A percentile compares a stretch with the other conserved stretches of the same genome.
phyloP scores from a whole-genome alignment of 2,113 vertebrate species.

The Alligator mississippiensis region DNA sequence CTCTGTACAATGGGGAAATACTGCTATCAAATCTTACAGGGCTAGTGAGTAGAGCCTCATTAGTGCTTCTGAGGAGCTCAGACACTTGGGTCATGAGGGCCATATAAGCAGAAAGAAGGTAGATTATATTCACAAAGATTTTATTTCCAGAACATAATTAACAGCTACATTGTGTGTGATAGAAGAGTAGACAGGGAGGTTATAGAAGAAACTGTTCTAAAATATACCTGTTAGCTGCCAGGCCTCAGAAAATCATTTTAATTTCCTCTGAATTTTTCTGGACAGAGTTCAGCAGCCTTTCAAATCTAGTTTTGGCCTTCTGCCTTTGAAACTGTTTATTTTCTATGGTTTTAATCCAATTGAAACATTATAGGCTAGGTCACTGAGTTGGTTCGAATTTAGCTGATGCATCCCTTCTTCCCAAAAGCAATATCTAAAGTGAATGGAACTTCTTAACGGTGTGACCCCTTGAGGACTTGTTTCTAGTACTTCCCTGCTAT shows the following conservation, averaged over 20 bases:
- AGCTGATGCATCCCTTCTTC: conserved; percentile 24
- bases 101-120: background rate
- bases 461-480: background rate
- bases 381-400: conserved; percentile 46
- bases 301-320: conserved; percentile 61
- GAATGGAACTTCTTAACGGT: background rate
- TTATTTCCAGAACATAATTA: conserved; percentile 34
- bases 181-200: background rate
- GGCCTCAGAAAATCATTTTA: conserved; percentile 29
- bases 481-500: too few species aligned
- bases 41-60: background rate
- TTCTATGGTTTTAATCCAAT: conserved; percentile 46
- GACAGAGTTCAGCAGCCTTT: conserved; percentile 56
- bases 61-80: background rate
- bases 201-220: conserved; percentile 41
- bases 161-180: background rate
- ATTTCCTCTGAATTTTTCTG: conserved; percentile 49
- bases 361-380: conserved; percentile 31
- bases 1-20: background rate
- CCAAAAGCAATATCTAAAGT: conserved; percentile 36
- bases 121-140: conserved; percentile 32
- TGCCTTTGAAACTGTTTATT: conserved; percentile 58
- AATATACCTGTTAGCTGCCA: conserved; percentile 30
- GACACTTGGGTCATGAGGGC: background rate
- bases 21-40: background rate